Percentiles rank a stretch among this genome's conserved stretches.
Conservation (phyloP, 92 coral and sea anemone species). For the Porites rus region DNA sequence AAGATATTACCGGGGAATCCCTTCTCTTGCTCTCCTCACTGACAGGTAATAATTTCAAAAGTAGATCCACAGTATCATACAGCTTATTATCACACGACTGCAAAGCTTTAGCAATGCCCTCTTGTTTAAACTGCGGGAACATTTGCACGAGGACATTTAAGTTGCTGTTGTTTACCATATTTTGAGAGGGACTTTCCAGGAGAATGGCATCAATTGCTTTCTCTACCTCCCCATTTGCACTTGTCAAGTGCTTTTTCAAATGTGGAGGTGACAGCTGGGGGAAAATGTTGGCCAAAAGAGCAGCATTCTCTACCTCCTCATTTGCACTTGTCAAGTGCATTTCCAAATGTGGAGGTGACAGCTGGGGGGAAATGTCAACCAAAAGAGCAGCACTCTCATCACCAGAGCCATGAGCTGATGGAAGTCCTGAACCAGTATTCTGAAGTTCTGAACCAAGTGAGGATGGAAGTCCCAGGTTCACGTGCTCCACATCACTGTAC, state of each 20-base stretch:
- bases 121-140: not conserved
- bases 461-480: not conserved
- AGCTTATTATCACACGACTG: not conserved
- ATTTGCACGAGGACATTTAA: not conserved
- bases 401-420: not conserved
- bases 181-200: not conserved
- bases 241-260: not conserved
- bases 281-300: not conserved
- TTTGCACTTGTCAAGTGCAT: not conserved
- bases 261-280: not conserved
- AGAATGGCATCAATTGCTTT: not conserved
- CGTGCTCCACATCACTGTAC: not conserved
- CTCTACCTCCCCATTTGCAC: constrained; percentile 1
- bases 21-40: not conserved
- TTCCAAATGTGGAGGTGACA: not conserved
- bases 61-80: not conserved
- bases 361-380: not conserved
- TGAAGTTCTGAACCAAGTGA: not conserved
- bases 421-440: not conserved
- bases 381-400: not conserved
- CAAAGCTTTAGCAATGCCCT: not conserved
- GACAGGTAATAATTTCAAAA: not conserved
- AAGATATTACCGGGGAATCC: not conserved
- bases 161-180: not conserved
- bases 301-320: not conserved